Evolutionary conservation across 2,113 vertebrate species (phyloP), one percentile per base, ranked within the genome.

Genomic region (Cyprinus carpio): DNA sequence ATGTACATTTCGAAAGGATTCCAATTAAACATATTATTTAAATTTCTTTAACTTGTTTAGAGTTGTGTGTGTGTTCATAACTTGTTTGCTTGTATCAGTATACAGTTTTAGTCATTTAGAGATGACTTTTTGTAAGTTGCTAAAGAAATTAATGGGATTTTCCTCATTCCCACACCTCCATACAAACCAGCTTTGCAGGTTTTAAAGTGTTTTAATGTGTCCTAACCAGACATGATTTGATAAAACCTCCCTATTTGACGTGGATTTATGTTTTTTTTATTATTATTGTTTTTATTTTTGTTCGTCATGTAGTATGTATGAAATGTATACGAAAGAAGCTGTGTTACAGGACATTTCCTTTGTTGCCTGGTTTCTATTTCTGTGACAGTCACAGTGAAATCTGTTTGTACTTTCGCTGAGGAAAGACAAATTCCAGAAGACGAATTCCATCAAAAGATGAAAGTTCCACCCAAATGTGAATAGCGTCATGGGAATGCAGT

Each of bases 1-100:
- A 31, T 81, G 62, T 67, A 51, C 2, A 31, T 49, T 31, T 81
- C 67, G 23, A 65, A n/a, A 23, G 20, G 16, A 65, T 31, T 75
- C 34, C 23, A 64, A 64, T 65, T 31, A 81, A 81, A 46, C 12
- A 81, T 43, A 43, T 40, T 65, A 64, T 81, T 81, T 67, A 49
- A 49, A 81, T 46, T 20, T 25, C 13, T 75, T 29, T 81, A 20
- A 12, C 62, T 81, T 67, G 54, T 76, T 62, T 43, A 60, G 34
- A 65, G 20, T 54, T 81, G 18, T 81, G 10, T 51, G 0, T 49
- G n/a, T 46, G 2, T 2, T 40, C 37, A 40, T 6, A 8, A 13
- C 46, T 0, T 34, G 5, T 46, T 65, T 82, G 23, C 60, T 25
- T 72, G 11, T 34, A 29, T n/a, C 31, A 16, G 27, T 0, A 2